Base-by-base conservation (phyloP, 2,113 vertebrate genomes). In the Pteruthius melanotis region DNA sequence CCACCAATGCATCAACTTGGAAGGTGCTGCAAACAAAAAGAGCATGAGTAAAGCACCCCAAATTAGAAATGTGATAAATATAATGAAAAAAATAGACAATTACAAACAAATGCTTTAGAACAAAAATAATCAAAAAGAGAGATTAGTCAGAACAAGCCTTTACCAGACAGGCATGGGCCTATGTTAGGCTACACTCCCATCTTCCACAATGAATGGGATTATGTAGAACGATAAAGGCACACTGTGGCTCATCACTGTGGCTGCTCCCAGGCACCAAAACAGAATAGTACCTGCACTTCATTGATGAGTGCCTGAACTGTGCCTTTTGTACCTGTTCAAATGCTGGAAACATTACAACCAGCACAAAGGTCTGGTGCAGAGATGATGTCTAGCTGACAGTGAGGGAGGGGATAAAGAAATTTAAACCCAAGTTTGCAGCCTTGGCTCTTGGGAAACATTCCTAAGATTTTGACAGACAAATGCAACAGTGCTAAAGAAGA, bases 161-260 rank as follows among this genome's bases (percentile, higher is more conserved):
- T 40, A 87, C 33, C 42, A 82, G 42, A 82, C 79, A 39, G 44
- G 40, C 15, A 83, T 0, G 1, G 30, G 49, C 20, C 37, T 77
- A 40, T 1, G 0, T 22, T 24, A 52, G 39, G 7, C 21, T 87
- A 64, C 49, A 26, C 13, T 44, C 20, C 74, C 14, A 44, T n/a
- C 31, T 61, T 65, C 21, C 56, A n/a, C 70, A 72, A 17, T 7
- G 21, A 44, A 45, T 10, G 6, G 22, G 42, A 52, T 28, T 42
- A 78, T 4, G 31, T 2, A 3, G 59, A 13, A 39, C 0, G 0
- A 42, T 7, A 30, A 61, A 37, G 33, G 60, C 31, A 78, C 1
- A 0, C 12, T 3, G 1, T 2, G 37, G 24, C 53, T 52, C 1
- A 1, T 70, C 5, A 1, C 40, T 28, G 45, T 6, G 10, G 13